A percentile compares a stretch with the other conserved stretches of the same genome.
Evolutionary conservation across 1,140 invertebrate genomes (phyloP).

Genomic region (Drosophila tropicalis): DNA sequence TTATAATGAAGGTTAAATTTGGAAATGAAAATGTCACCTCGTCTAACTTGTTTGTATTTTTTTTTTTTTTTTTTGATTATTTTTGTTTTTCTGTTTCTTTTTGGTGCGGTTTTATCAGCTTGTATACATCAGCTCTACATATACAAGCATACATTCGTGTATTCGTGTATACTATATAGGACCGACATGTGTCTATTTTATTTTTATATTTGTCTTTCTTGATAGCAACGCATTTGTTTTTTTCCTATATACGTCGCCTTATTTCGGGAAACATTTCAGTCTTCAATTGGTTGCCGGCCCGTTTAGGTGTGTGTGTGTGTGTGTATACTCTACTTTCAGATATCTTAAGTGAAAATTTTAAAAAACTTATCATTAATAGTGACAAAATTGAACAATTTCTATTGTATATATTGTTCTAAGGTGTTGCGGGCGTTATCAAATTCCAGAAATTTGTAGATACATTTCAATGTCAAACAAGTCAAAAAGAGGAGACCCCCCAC

Average conservation of each 20-base stretch:
- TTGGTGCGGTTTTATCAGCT: constrained; percentile 64
- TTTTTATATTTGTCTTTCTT: constrained; percentile 59
- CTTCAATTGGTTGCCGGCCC: constrained; percentile 67
- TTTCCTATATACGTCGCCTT: constrained; percentile 39
- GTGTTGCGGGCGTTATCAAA: constrained; percentile 6
- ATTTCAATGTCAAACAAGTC: constrained; percentile 79
- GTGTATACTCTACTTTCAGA: not conserved
- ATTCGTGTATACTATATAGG: not conserved
- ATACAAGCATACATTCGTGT: constrained; percentile 6
- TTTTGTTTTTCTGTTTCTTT: constrained; percentile 29
- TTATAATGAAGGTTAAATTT: constrained; percentile 27
- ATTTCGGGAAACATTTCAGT: constrained; percentile 54
- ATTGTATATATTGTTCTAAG: not conserved
- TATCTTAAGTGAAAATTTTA: not conserved
- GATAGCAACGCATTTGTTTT: constrained; percentile 51
- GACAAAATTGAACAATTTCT: not conserved
- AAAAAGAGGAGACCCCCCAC: constrained; percentile 24
- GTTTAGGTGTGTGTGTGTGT: constrained; percentile 70
- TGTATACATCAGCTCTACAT: constrained; percentile 46
- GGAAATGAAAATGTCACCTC: constrained; percentile 13
- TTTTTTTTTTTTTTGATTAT: constrained; percentile 30
- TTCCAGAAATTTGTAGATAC: constrained; percentile 36
- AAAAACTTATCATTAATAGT: not conserved
- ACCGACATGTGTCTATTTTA: constrained; percentile 63
- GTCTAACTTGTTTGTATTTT: constrained; percentile 44